Evolutionary conservation across 2,113 vertebrate species (phyloP).

Genomic region (Callopanchax toddi): DNA sequence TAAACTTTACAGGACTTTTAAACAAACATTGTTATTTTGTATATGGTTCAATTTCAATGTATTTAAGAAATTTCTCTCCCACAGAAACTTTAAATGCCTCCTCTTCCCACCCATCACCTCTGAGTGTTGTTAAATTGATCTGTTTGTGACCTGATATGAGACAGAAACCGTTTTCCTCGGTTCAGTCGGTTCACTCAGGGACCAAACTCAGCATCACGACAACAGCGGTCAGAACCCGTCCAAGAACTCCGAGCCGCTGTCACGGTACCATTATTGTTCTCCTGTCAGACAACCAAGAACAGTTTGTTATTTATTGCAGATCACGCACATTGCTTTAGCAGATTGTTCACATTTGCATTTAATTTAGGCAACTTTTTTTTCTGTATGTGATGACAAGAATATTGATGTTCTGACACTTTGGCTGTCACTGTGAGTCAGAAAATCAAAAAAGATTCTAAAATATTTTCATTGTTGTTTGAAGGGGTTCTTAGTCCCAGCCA

Average conservation of each 20-base stretch:
- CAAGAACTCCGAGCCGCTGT: slow-evolving; percentile 30
- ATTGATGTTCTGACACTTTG: slow-evolving; percentile 21
- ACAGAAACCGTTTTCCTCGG: slow-evolving; percentile 4
- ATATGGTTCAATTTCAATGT: no score
- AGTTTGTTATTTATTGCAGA: slow-evolving; percentile 35
- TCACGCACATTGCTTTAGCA: slow-evolving; percentile 33
- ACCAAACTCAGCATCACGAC: background rate
- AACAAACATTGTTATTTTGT: no score
- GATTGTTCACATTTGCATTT: slow-evolving; percentile 28
- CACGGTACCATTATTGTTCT: slow-evolving; percentile 45
- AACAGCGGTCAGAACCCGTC: slow-evolving; percentile 3
- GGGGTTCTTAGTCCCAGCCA: background rate
- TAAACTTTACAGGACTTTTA: no score
- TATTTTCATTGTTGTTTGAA: slow-evolving; percentile 2
- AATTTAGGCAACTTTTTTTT: slow-evolving; percentile 28
- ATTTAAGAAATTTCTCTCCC: no score
- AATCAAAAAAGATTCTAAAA: background rate
- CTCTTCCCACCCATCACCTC: no score
- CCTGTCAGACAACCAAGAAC: slow-evolving; percentile 27
- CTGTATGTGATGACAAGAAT: slow-evolving; percentile 28
- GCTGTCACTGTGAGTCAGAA: background rate
- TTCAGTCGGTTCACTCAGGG: slow-evolving; percentile 42
- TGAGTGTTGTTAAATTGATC: slow-evolving; percentile 1
- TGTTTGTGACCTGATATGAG: slow-evolving; percentile 1
- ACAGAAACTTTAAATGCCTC: no score